Evolutionary conservation across 2,888 invertebrate species (phyloP).

Genomic region (Bursaphelenchus okinawaensis): DNA sequence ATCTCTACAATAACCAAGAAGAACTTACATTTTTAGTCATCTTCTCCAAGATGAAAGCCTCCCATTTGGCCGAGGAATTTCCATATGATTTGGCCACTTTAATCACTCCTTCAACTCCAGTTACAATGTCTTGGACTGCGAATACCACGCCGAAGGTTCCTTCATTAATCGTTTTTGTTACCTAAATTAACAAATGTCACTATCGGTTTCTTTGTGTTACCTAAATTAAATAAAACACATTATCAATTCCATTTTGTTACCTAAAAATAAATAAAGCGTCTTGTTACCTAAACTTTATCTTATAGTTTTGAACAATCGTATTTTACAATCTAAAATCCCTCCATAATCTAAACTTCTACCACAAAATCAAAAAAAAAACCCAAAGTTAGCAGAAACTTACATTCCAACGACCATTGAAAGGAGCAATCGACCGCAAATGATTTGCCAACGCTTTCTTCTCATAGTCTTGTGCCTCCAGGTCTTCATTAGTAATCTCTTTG

Average conservation of each 20-base stretch:
- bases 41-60: constrained; percentile 25
- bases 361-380: too few relatives aligned
- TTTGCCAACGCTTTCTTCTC: constrained; percentile 5
- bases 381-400: constrained; percentile 17
- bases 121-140: constrained; percentile 23
- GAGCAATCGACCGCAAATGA: constrained; percentile 22
- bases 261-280: too few relatives aligned
- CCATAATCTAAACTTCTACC: too few relatives aligned
- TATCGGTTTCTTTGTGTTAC: too few relatives aligned
- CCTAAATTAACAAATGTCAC: too few relatives aligned
- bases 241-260: too few relatives aligned
- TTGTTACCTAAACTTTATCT: too few relatives aligned
- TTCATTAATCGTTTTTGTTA: constrained; percentile 22
- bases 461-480: not conserved
- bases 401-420: constrained; percentile 30
- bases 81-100: constrained; percentile 20
- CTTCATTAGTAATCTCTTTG: not conserved
- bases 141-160: constrained; percentile 33
- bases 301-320: too few relatives aligned
- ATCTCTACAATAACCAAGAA: too few relatives aligned
- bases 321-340: too few relatives aligned
- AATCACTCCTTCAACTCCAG: constrained; percentile 21
- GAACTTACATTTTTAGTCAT: constrained; percentile 7
- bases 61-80: constrained; percentile 25
- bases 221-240: too few relatives aligned